These are phyloP conservation scores for Columba guinea DNA, from an alignment of 2,797 vertebrate species.

Conservation along the genomic window DNA sequence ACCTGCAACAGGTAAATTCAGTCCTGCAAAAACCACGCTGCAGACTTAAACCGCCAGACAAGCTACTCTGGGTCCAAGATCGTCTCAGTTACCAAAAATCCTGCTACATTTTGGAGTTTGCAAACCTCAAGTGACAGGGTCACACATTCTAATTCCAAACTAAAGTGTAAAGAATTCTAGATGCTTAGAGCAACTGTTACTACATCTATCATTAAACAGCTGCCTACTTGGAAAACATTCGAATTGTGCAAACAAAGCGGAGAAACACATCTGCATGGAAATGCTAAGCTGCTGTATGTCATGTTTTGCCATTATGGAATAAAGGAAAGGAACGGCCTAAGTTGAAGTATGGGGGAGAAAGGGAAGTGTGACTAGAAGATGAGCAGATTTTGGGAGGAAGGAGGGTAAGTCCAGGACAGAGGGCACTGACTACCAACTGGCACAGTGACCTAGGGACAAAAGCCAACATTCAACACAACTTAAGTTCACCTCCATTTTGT, in stretches of 20 bases:
- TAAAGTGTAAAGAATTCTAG: slow-evolving; percentile 47
- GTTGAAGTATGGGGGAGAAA: slow-evolving; percentile 78
- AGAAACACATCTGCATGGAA: slow-evolving; percentile 74
- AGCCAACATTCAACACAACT: slow-evolving; percentile 78
- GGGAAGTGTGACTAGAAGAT: slow-evolving; percentile 80
- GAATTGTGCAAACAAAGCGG: slow-evolving; percentile 60
- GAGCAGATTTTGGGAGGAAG: slow-evolving; percentile 74
- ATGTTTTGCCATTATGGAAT: slow-evolving; percentile 79
- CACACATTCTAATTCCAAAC: slow-evolving; percentile 53
- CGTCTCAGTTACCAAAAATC: slow-evolving; percentile 66
- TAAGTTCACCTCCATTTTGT: slow-evolving; percentile 67
- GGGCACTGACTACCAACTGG: slow-evolving; percentile 78
- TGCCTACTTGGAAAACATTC: slow-evolving; percentile 68
- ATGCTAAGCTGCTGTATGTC: slow-evolving; percentile 78
- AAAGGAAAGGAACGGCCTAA: slow-evolving; percentile 79
- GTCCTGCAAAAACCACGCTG: slow-evolving; percentile 76
- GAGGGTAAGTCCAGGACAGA: slow-evolving; percentile 72
- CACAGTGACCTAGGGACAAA: slow-evolving; percentile 77
- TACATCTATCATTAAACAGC: slow-evolving; percentile 70
- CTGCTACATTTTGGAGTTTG: slow-evolving; percentile 66
- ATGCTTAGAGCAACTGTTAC: slow-evolving; percentile 69
- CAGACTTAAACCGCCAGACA: slow-evolving; percentile 71
- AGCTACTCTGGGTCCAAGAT: slow-evolving; percentile 72
- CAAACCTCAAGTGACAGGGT: slow-evolving; percentile 66
- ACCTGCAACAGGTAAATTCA: slow-evolving; percentile 79